These are phyloP conservation scores for Thermophis baileyi DNA, from an alignment of 2,113 vertebrate species.

Conservation along the genomic window DNA sequence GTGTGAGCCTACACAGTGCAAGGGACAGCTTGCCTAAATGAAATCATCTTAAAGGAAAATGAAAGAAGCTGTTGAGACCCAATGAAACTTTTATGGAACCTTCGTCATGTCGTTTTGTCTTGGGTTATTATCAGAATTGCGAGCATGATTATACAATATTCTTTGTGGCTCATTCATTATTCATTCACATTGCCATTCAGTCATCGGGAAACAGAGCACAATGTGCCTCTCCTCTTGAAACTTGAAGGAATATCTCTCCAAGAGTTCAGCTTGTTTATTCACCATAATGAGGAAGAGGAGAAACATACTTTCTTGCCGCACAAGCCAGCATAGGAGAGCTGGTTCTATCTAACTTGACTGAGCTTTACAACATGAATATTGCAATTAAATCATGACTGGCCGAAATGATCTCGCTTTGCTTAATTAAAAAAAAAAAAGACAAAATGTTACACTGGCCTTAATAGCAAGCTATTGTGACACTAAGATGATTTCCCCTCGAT, in stretches of 20 bases:
- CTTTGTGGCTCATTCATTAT: constrained; percentile 27
- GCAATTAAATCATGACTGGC: background rate
- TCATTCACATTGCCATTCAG: constrained; percentile 20
- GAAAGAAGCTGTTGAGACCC: background rate
- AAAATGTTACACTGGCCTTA: background rate
- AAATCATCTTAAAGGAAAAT: background rate
- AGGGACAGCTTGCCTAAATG: background rate
- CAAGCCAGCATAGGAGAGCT: constrained; percentile 11
- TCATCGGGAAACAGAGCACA: constrained; percentile 28
- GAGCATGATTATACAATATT: background rate
- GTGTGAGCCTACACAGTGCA: background rate
- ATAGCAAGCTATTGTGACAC: background rate
- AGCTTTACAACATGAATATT: background rate
- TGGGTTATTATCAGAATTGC: constrained; percentile 4
- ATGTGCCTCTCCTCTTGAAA: constrained; percentile 28
- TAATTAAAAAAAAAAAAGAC: background rate
- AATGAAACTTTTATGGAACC: background rate
- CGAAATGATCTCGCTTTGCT: constrained; percentile 20
- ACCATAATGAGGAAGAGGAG: constrained; percentile 36
- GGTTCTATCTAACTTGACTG: constrained; percentile 33
- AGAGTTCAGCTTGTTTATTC: background rate
- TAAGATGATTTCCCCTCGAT: background rate
- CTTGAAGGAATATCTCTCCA: constrained; percentile 31
- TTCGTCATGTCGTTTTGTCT: constrained; percentile 16
- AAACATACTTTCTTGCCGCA: constrained; percentile 39